phyloP scores from a whole-genome alignment of 2,113 vertebrate species.

The Turnix velox region DNA sequence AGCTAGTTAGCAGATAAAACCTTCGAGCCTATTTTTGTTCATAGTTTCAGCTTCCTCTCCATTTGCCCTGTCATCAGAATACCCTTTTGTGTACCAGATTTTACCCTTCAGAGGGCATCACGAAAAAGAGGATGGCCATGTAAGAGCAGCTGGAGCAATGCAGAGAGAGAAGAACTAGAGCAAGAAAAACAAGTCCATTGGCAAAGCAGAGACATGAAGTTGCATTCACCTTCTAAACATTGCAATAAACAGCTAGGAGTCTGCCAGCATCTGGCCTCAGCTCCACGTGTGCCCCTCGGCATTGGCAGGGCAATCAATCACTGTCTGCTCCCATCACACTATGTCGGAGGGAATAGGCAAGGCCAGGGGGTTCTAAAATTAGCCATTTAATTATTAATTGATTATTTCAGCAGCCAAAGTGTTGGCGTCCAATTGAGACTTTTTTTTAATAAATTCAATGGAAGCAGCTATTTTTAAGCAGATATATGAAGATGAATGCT shows the following conservation, averaged over 20 bases:
- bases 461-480: slow-evolving; percentile 47
- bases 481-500: slow-evolving; percentile 21
- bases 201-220: neutral
- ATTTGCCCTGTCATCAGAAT: neutral
- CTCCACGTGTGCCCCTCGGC: neutral
- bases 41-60: neutral
- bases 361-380: slow-evolving; percentile 52
- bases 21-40: slow-evolving; percentile 27
- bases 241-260: neutral
- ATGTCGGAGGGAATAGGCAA: neutral
- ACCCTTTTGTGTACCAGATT: neutral
- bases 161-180: neutral
- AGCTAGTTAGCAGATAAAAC: neutral
- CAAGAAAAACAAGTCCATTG: neutral
- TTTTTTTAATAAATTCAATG: neutral
- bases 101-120: neutral
- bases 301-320: slow-evolving; percentile 34
- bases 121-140: neutral
- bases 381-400: slow-evolving; percentile 68
- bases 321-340: slow-evolving; percentile 34
- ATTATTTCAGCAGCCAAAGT: slow-evolving; percentile 45
- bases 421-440: neutral
- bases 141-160: neutral
- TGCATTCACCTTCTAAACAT: slow-evolving; percentile 2
- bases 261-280: neutral